Percentiles rank a stretch among this genome's conserved stretches.
These are phyloP conservation scores for Pheosia gnoma DNA, from an alignment of 2,888 invertebrate genomes.

Conservation along the genomic window DNA sequence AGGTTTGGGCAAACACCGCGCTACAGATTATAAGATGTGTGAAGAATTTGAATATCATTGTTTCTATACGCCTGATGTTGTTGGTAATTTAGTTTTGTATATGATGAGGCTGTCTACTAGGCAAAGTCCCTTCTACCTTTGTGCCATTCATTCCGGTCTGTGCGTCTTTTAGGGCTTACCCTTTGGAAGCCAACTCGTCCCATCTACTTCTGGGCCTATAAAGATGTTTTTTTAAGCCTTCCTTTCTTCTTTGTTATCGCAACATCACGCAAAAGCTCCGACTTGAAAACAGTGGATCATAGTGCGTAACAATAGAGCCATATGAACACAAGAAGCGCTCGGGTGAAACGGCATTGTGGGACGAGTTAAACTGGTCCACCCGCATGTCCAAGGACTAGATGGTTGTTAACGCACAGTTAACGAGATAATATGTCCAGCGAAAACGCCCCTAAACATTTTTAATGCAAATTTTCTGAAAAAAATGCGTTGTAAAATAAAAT, in stretches of 20 bases:
- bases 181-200: too few species aligned
- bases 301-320: constrained; percentile 39
- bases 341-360: constrained; percentile 53
- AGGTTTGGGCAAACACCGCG: constrained; percentile 71
- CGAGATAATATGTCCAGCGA: constrained; percentile 17
- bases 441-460: constrained; percentile 1
- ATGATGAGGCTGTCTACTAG: too few species aligned
- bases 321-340: constrained; percentile 43
- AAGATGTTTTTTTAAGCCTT: neutral
- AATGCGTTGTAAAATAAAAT: neutral
- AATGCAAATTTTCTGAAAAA: neutral
- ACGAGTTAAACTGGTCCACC: constrained; percentile 50
- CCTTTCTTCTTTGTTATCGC: neutral
- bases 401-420: constrained; percentile 32
- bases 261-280: constrained; percentile 6
- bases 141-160: too few species aligned
- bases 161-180: too few species aligned
- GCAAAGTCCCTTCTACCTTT: too few species aligned
- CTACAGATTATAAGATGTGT: constrained; percentile 66
- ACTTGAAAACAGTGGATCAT: constrained; percentile 21
- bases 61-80: constrained; percentile 36
- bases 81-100: too few species aligned
- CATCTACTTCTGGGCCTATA: neutral
- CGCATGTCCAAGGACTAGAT: constrained; percentile 43
- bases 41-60: constrained; percentile 62